These are phyloP conservation scores for Herminia tarsipennalis DNA, from an alignment of 2,888 invertebrate species.

Conservation along the genomic window DNA sequence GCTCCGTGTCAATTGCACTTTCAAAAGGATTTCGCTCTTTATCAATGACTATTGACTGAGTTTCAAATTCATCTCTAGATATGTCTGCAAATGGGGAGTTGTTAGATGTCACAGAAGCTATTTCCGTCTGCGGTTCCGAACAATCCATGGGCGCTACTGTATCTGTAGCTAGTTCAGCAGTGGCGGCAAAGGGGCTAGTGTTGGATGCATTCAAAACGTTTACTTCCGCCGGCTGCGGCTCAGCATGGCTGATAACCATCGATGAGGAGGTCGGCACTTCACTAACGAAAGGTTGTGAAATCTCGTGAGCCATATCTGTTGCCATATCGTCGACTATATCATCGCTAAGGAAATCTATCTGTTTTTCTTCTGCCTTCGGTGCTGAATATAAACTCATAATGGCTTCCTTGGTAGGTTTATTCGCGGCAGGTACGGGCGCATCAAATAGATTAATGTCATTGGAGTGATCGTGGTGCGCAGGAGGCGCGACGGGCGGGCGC, in stretches of 20 bases:
- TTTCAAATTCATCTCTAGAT: constrained; percentile 44
- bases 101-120: constrained; percentile 44
- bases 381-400: constrained; percentile 86
- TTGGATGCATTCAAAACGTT: neutral
- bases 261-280: constrained; percentile 50
- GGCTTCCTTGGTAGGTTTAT: constrained; percentile 85
- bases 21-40: constrained; percentile 75
- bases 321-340: constrained; percentile 77
- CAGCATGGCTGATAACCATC: constrained; percentile 11
- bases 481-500: constrained; percentile 55
- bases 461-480: constrained; percentile 40
- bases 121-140: constrained; percentile 59
- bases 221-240: constrained; percentile 9
- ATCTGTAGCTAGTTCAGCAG: constrained; percentile 22
- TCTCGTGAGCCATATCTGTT: constrained; percentile 38
- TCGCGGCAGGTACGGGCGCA: constrained; percentile 79
- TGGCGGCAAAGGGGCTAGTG: constrained; percentile 9
- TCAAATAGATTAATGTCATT: constrained; percentile 86
- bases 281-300: constrained; percentile 44
- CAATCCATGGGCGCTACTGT: constrained; percentile 68
- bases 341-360: constrained; percentile 86
- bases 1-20: constrained; percentile 35
- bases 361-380: constrained; percentile 73
- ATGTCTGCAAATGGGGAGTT: constrained; percentile 67
- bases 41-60: constrained; percentile 37